Evolutionary conservation across 2,888 invertebrate genomes (phyloP), one percentile per base, ranked within the genome.

Genomic region (Agrotis ipsilon): DNA sequence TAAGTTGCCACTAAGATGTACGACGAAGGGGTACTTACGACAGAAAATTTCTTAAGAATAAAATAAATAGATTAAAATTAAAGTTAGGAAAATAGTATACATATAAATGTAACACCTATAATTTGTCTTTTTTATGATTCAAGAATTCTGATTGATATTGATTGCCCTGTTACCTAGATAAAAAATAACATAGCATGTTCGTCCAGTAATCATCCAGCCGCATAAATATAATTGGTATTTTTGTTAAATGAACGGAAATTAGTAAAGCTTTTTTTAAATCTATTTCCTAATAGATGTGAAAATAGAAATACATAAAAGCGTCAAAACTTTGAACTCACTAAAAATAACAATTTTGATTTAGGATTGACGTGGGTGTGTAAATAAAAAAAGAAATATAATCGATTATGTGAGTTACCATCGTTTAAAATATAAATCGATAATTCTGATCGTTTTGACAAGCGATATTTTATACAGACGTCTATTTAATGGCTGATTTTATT

Each of bases 401-500:
- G 21, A 7, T 61, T 59, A 16, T 45, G n/a, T 51, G 54, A 21
- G 21, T 61, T 60, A 32, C 19, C 14, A 61, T 57, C 48, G n/a
- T 59, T 65, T 62, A 24, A 49, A 67, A 64, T 51, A 54, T 32
- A 60, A 78, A 75, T 75, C 39, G 54, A 71, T 72, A 68, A 60
- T 57, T 61, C 9, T 27, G 49, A 21, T 71, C 63, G 46, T 70
- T 70, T 48, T 32, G 51, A 60, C 39, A 57, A 61, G 58, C 70
- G n/a, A 52, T 75, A 80, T 72, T 66, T 72, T 71, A 60, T 19
- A 51, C 45, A 66, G 49, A 61, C 46, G 52, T 62, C 77, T 70
- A 57, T 68, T n/a, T 52, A 68, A 72, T 72, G 65, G 66, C 21
- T 49, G 75, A 55, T 68, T 82, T 80, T 80, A 82, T 82, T 51